phyloP scores from a whole-genome alignment of 2,888 invertebrate genomes.

The Pheosia tremula region DNA sequence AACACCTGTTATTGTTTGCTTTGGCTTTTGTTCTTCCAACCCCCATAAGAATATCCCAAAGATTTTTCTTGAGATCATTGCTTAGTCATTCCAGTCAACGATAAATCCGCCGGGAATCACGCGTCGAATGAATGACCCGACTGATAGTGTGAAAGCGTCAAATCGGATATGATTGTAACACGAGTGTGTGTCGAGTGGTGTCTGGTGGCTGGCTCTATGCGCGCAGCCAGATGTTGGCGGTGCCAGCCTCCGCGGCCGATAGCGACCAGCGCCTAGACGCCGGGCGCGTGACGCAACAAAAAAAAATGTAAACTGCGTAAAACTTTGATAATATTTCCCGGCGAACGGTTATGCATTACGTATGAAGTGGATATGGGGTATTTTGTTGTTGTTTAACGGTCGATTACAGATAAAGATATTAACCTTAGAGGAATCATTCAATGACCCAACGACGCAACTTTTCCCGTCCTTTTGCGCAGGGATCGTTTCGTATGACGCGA shows the following conservation, averaged over 20 bases:
- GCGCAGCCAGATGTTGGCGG: slow-evolving; percentile 67
- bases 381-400: background rate
- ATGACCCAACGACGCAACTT: background rate
- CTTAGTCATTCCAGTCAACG: background rate
- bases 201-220: slow-evolving; percentile 20
- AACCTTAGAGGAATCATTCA: no score
- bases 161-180: slow-evolving; percentile 47
- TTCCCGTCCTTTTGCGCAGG: background rate
- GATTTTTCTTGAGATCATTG: background rate
- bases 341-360: slow-evolving; percentile 4
- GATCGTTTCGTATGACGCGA: no score
- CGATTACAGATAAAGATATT: background rate
- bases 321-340: slow-evolving; percentile 29
- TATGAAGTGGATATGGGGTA: background rate
- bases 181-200: slow-evolving; percentile 30
- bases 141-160: slow-evolving; percentile 18
- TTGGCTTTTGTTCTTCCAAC: no score
- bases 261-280: slow-evolving; percentile 24
- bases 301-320: slow-evolving; percentile 31
- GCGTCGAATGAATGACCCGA: slow-evolving; percentile 5
- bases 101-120: background rate
- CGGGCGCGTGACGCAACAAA: slow-evolving; percentile 32
- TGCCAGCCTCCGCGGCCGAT: slow-evolving; percentile 61
- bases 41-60: no score
- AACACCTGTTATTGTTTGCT: no score